A percentile compares a stretch with the other conserved stretches of the same genome.
These are phyloP conservation scores for Tholera decimalis DNA, from an alignment of 2,888 invertebrate species.

Conservation along the genomic window DNA sequence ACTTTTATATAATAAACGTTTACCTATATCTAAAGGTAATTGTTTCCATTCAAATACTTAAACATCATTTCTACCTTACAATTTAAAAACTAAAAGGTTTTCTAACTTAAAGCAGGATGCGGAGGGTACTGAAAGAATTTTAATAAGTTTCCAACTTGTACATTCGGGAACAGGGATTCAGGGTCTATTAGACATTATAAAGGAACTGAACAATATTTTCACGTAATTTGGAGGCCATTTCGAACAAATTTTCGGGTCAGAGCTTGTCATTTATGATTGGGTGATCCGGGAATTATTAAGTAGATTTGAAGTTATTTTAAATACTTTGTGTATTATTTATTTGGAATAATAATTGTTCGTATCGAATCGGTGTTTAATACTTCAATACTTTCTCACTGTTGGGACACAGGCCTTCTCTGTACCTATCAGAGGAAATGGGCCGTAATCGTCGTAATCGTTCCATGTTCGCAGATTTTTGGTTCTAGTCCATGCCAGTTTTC, in stretches of 20 bases:
- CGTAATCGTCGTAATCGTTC: too few relatives aligned
- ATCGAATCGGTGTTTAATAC: too few relatives aligned
- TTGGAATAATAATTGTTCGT: conserved; percentile 3
- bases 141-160: conserved; percentile 57
- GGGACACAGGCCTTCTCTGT: too few relatives aligned
- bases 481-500: too few relatives aligned
- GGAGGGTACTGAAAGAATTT: conserved; percentile 50
- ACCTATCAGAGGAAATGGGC: too few relatives aligned
- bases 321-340: conserved; percentile 14
- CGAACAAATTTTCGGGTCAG: conserved; percentile 38
- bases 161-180: conserved; percentile 46
- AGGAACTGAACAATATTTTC: conserved; percentile 54
- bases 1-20: background rate
- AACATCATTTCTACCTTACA: background rate
- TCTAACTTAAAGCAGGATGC: conserved; percentile 20
- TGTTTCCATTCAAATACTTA: background rate
- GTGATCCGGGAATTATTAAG: conserved; percentile 43
- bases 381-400: too few relatives aligned
- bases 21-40: too few relatives aligned
- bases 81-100: conserved; percentile 36
- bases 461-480: too few relatives aligned
- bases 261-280: conserved; percentile 52
- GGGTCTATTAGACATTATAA: conserved; percentile 56
- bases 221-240: conserved; percentile 47
- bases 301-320: conserved; percentile 43